Conservation (phyloP, 1,140 invertebrate species). For the Diachasma alloeum region DNA sequence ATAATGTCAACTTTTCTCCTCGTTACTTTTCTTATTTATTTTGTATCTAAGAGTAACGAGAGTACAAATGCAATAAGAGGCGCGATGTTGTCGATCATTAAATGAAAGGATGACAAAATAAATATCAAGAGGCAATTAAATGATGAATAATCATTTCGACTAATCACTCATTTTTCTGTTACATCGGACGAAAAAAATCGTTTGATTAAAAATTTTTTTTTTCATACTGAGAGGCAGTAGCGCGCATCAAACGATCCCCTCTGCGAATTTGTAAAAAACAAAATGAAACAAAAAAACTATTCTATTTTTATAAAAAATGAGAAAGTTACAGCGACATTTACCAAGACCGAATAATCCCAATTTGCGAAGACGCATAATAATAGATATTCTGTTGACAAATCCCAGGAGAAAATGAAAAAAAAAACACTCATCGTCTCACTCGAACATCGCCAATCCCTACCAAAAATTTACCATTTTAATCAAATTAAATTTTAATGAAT, state of each 20-base stretch:
- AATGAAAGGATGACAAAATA: background rate
- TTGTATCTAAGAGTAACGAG: background rate
- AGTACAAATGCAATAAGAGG: background rate
- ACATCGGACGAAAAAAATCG: background rate
- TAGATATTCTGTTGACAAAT: background rate
- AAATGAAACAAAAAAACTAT: constrained; percentile 30
- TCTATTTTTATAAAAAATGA: constrained; percentile 38
- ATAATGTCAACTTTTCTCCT: background rate
- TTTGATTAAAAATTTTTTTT: background rate
- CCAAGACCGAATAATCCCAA: constrained; percentile 10
- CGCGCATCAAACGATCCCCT: background rate
- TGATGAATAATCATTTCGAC: background rate
- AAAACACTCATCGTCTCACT: background rate
- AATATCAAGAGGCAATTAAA: background rate
- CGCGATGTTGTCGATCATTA: background rate
- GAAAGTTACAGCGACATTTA: constrained; percentile 16
- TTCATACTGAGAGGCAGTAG: background rate
- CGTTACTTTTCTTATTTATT: background rate
- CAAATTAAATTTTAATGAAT: background rate
- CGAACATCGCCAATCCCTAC: background rate
- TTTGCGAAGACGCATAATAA: background rate
- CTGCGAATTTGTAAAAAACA: constrained; percentile 18
- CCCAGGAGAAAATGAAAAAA: background rate
- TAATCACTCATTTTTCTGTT: background rate
- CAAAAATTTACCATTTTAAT: background rate